These are phyloP conservation scores for Cranoglanis bouderius DNA, from an alignment of 2,113 vertebrate genomes.

Conservation along the genomic window DNA sequence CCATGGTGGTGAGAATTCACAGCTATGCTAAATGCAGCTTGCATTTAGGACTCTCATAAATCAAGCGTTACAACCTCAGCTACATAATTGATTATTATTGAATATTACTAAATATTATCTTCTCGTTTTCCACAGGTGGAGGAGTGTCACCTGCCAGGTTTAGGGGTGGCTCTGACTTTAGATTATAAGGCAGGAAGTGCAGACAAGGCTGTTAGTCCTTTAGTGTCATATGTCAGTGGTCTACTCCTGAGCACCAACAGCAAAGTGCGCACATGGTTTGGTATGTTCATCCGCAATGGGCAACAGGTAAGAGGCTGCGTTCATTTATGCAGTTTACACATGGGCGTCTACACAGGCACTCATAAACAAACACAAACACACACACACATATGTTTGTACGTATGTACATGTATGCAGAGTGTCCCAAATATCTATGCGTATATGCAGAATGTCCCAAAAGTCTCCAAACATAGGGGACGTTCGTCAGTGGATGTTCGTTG, in stretches of 20 bases:
- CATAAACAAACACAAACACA: neutral
- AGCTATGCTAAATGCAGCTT: neutral
- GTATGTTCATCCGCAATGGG: constrained; percentile 96
- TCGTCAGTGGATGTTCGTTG: no score
- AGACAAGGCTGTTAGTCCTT: constrained; percentile 92
- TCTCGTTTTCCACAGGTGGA: constrained; percentile 79
- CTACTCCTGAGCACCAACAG: constrained; percentile 94
- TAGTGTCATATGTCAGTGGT: constrained; percentile 95
- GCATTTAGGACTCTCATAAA: neutral
- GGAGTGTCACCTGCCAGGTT: constrained; percentile 93
- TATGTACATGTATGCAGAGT: neutral
- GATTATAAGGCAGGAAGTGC: constrained; percentile 89
- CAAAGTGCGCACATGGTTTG: constrained; percentile 98
- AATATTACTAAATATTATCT: fast-evolving
- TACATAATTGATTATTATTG: neutral
- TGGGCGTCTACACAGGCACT: neutral
- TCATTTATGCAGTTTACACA: neutral
- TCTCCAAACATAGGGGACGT: no score
- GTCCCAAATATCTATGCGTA: neutral
- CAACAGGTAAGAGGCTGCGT: constrained; percentile 82
- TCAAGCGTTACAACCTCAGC: neutral
- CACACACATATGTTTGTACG: no score
- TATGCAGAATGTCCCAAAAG: neutral
- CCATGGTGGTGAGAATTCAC: constrained; percentile 89
- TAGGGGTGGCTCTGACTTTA: constrained; percentile 93